Evolutionary conservation across 2,113 vertebrate genomes (phyloP), one percentile per base, ranked within the genome.

Genomic region (Ctenomys sociabilis): DNA sequence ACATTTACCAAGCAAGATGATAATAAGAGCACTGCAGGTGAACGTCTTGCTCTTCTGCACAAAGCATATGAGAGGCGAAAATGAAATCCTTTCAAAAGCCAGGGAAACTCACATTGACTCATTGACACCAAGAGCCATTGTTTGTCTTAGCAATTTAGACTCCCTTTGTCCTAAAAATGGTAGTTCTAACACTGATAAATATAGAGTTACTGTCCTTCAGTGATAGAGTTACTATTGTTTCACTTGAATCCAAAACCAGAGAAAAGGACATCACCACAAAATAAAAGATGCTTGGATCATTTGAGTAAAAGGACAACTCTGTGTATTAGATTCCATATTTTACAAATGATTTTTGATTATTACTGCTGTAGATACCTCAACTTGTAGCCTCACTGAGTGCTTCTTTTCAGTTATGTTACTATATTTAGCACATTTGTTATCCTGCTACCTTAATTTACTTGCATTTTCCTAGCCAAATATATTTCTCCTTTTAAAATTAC

Each of bases 401-500:
- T 77, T 43, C 3, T 24, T 72, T 84, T 26, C 30, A 66, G 2
- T 37, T 28, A 70, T 5, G 5, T 5, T 68, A 61, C 43, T 90
- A 0, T 21, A 45, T 35, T 61, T 43, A 61, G 52, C 16, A 82
- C 2, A 45, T 24, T 5, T 77, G n/a, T 32, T 81, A 6, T 37
- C 24, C 43, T 40, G 7, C 83, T 94, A 90, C 43, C 37, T 52
- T 66, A 72, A 35, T 37, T 70, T 21, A 83, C 24, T 21, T 9
- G 0, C 59, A 73, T 45, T 45, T 49, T 37, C 28, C 12, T 68
- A 4, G 7, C 19, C 45, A 64, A 70, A 12, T 10, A 10, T 52
- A 7, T 86, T 94, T 94, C 35, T 77, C 49, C 40, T 72, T 91
- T 92, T 82, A 85, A 43, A 90, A 90, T 93, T 63, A 54, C 52